Conservation (phyloP, 1,140 invertebrate species). For the Cyclina sinensis region DNA sequence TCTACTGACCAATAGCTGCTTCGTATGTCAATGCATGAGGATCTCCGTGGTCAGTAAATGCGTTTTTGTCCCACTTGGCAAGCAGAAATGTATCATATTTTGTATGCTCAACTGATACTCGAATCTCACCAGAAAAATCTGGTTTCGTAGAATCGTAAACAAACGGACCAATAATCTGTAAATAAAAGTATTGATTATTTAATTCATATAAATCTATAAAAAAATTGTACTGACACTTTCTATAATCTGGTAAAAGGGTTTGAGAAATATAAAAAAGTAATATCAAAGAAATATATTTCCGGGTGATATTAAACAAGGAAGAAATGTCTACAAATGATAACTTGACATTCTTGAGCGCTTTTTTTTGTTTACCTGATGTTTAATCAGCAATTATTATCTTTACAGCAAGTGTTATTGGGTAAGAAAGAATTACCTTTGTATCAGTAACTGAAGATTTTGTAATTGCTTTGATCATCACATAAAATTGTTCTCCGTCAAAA, state of each 20-base stretch:
- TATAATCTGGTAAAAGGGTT: too few relatives aligned
- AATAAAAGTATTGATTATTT: too few relatives aligned
- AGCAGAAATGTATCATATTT: background rate
- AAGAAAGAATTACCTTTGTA: slow-evolving; percentile 47
- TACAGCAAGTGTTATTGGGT: too few relatives aligned
- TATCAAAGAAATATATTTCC: too few relatives aligned
- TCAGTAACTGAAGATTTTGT: slow-evolving; percentile 24
- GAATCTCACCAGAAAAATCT: background rate
- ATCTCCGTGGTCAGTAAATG: slow-evolving; percentile 23
- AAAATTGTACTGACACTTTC: too few relatives aligned
- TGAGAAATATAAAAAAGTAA: too few relatives aligned
- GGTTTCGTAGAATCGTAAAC: slow-evolving; percentile 14
- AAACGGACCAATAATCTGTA: background rate
- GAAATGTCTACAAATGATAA: too few relatives aligned
- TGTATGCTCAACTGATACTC: background rate
- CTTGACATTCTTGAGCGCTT: too few relatives aligned
- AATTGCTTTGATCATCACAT: slow-evolving; percentile 21
- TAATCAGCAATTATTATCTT: too few relatives aligned
- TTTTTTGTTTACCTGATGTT: too few relatives aligned
- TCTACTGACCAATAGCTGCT: slow-evolving; percentile 1
- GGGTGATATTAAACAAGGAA: too few relatives aligned
- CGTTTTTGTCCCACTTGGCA: background rate
- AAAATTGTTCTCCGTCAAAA: slow-evolving; percentile 43
- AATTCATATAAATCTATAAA: too few relatives aligned
- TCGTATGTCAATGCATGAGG: background rate